A percentile compares a stretch with the other conserved stretches of the same genome.
Evolutionary conservation across 2,888 invertebrate species (phyloP).

Genomic region (Tinea semifulvella): DNA sequence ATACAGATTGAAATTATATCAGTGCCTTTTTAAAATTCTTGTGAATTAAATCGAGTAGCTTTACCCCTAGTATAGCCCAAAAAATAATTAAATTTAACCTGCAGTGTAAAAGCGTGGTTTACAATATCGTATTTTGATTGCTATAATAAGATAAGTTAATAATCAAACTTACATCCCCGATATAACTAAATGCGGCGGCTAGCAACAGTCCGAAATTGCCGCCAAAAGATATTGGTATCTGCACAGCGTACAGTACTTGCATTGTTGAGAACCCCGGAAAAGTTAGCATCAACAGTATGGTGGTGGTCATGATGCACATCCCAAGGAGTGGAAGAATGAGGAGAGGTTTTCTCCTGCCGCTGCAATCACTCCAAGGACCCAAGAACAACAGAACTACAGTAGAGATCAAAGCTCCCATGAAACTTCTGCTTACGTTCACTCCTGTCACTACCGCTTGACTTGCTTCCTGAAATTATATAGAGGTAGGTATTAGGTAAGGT

Average conservation of each 20-base stretch:
- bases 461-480: constrained; percentile 43
- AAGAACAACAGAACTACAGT: constrained; percentile 67
- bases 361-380: constrained; percentile 71
- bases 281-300: constrained; percentile 46
- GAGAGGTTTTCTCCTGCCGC: constrained; percentile 64
- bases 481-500: no score
- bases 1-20: no score
- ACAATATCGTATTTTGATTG: no score
- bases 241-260: constrained; percentile 51
- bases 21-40: no score
- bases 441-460: constrained; percentile 71
- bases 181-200: constrained; percentile 80
- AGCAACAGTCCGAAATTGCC: constrained; percentile 76
- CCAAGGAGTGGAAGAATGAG: constrained; percentile 64
- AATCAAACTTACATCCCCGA: constrained; percentile 74
- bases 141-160: background rate
- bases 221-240: constrained; percentile 74
- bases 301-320: constrained; percentile 57
- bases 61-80: no score
- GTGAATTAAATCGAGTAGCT: no score
- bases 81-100: no score
- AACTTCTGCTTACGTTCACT: constrained; percentile 70
- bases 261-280: constrained; percentile 51
- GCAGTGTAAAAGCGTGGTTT: no score
- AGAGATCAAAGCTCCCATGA: constrained; percentile 63